Conservation (phyloP, 2,797 vertebrate species). For the Adrianichthys oophorus region DNA sequence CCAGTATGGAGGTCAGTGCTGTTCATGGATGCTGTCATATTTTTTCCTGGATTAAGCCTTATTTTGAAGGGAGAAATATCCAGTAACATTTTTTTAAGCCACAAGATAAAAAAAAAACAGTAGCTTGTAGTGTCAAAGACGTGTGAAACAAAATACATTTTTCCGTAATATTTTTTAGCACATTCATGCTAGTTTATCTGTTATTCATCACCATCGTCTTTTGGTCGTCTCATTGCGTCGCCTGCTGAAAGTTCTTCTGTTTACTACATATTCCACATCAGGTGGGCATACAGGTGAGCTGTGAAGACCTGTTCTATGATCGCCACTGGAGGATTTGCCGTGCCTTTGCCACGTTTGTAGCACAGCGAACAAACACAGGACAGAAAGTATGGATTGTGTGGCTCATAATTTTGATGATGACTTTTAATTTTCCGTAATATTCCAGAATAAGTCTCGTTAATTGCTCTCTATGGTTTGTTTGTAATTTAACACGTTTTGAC, state of each 20-base stretch:
- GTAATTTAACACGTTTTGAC: background rate
- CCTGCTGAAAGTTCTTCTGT: too few relatives aligned
- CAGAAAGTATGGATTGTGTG: constrained; percentile 74
- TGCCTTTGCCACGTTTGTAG: constrained; percentile 92
- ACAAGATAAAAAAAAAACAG: too few relatives aligned
- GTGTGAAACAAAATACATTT: too few relatives aligned
- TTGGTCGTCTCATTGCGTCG: too few relatives aligned
- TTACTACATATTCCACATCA: constrained; percentile 37
- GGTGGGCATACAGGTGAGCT: constrained; percentile 91
- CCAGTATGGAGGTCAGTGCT: constrained; percentile 91
- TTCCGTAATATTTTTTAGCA: too few relatives aligned
- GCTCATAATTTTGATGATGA: background rate
- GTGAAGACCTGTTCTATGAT: constrained; percentile 87
- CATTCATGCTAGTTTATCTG: too few relatives aligned
- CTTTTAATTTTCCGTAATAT: background rate
- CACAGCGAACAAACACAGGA: constrained; percentile 72
- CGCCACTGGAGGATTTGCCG: constrained; percentile 88
- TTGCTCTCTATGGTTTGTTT: too few relatives aligned
- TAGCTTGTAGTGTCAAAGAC: too few relatives aligned
- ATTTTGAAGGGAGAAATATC: too few relatives aligned
- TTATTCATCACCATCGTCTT: too few relatives aligned
- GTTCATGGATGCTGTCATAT: background rate
- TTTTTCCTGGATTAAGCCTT: too few relatives aligned
- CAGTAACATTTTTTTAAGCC: too few relatives aligned
- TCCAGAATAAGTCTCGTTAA: background rate